A percentile compares a stretch with the other conserved stretches of the same genome.
Evolutionary conservation across 2,888 invertebrate genomes (phyloP).

Genomic region (Cephus rjabovi): DNA sequence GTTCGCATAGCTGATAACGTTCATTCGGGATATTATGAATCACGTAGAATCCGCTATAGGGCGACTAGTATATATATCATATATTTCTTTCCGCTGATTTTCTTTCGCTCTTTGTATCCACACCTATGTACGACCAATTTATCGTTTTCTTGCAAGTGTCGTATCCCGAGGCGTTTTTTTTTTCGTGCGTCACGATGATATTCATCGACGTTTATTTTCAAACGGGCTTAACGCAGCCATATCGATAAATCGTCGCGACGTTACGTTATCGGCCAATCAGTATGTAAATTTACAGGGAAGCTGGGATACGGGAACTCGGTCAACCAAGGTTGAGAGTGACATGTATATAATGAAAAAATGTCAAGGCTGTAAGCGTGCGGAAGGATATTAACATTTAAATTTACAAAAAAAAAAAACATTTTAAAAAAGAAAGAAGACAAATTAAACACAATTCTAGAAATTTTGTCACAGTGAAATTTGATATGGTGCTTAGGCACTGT

Average conservation of each 20-base stretch:
- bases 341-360: background rate
- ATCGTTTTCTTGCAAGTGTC: background rate
- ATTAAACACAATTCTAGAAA: background rate
- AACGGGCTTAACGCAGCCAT: background rate
- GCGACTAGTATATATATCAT: background rate
- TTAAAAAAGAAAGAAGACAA: background rate
- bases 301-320: background rate
- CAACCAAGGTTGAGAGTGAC: background rate
- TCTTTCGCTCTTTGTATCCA: background rate
- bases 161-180: background rate
- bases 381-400: background rate
- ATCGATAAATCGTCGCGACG: background rate
- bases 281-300: background rate
- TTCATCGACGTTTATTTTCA: background rate
- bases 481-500: background rate
- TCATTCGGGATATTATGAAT: background rate
- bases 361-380: background rate
- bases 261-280: background rate
- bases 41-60: background rate
- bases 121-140: background rate
- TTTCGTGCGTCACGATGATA: background rate
- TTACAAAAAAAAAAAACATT: background rate
- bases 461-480: background rate
- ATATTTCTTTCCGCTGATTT: background rate
- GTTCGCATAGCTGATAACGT: background rate